phyloP scores from a whole-genome alignment of 2,888 invertebrate genomes.

The Hartigia nigra region DNA sequence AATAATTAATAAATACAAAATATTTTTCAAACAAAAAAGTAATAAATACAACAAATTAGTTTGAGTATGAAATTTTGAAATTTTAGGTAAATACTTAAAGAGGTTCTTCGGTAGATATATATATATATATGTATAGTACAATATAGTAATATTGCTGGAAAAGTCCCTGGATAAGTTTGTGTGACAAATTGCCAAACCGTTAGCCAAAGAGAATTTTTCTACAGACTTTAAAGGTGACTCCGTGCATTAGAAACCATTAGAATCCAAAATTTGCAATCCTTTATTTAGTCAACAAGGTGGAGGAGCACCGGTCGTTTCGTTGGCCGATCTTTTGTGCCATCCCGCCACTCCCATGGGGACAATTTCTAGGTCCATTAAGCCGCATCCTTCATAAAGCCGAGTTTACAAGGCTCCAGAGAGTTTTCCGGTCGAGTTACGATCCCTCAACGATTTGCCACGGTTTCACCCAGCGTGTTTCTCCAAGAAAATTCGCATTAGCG shows the following conservation, averaged over 20 bases:
- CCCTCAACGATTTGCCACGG: slow-evolving; percentile 40
- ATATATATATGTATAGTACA: background rate
- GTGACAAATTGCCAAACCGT: slow-evolving; percentile 50
- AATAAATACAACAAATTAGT: background rate
- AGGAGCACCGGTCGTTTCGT: slow-evolving; percentile 39
- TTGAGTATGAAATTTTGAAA: background rate
- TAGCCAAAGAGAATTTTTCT: slow-evolving; percentile 24
- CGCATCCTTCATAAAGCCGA: slow-evolving; percentile 9
- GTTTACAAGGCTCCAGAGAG: slow-evolving; percentile 36
- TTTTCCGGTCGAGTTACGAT: slow-evolving; percentile 38
- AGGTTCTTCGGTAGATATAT: background rate
- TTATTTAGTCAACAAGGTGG: slow-evolving; percentile 62
- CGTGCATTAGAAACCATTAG: slow-evolving; percentile 28
- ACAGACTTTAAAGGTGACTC: slow-evolving; percentile 25
- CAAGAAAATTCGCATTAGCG: slow-evolving; percentile 28
- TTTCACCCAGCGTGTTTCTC: slow-evolving; percentile 16
- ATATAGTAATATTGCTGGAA: background rate
- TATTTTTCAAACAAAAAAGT: background rate
- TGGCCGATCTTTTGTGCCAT: slow-evolving; percentile 21
- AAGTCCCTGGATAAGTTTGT: slow-evolving; percentile 16
- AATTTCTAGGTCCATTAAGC: slow-evolving; percentile 32
- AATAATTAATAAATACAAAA: background rate
- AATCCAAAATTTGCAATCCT: slow-evolving; percentile 53
- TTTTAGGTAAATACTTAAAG: background rate
- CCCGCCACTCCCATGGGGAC: slow-evolving; percentile 20